Evolutionary conservation across 2,113 vertebrate species (phyloP).

Genomic region (Myiozetetes cayanensis): DNA sequence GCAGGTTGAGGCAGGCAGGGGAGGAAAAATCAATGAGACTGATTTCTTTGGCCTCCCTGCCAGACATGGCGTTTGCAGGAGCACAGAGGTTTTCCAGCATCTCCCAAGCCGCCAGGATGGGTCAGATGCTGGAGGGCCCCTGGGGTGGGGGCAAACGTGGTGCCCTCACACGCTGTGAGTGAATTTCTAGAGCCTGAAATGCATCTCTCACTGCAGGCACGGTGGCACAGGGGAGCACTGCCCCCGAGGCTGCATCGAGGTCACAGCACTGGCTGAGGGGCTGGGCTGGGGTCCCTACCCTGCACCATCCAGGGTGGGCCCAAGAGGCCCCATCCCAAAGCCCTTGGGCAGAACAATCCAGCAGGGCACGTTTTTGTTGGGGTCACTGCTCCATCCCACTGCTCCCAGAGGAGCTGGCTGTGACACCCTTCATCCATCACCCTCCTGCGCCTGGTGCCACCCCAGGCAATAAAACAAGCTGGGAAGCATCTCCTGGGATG

Average conservation of each 20-base stretch:
- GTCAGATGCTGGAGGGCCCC: background rate
- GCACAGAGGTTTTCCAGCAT: background rate
- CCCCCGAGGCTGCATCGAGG: background rate
- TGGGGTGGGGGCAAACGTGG: fast-evolving
- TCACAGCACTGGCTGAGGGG: background rate
- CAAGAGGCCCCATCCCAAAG: background rate
- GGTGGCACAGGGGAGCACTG: background rate
- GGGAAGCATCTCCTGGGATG: background rate
- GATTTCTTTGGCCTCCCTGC: background rate
- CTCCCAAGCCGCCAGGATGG: background rate
- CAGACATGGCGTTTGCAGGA: background rate
- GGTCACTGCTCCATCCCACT: fast-evolving
- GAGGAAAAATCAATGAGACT: background rate
- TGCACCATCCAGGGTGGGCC: background rate
- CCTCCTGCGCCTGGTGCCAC: background rate
- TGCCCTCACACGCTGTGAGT: fast-evolving
- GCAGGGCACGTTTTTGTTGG: fast-evolving
- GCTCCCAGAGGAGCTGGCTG: background rate
- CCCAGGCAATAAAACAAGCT: background rate
- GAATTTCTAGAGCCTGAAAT: background rate
- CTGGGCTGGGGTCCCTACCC: background rate
- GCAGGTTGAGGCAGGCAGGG: background rate
- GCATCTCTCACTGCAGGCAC: fast-evolving
- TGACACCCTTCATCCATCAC: background rate
- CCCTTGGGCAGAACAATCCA: fast-evolving